Percentiles rank a stretch among this genome's conserved stretches.
Evolutionary conservation across 2,888 invertebrate genomes (phyloP).

Genomic region (Nemurella pictetii): DNA sequence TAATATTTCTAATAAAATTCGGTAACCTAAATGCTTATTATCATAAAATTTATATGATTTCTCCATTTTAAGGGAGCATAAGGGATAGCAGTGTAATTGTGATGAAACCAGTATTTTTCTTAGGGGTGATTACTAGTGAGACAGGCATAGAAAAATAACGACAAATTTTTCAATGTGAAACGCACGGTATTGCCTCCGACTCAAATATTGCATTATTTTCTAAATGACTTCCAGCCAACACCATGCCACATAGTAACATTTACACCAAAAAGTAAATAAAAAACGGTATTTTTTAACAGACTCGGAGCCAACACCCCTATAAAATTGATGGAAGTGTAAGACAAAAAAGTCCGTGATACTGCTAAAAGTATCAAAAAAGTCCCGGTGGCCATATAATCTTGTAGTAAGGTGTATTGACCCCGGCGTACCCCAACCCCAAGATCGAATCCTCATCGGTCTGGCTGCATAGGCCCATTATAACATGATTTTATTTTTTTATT

Average conservation of each 20-base stretch:
- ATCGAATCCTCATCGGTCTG: neutral
- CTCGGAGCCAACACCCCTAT: too few relatives aligned
- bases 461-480: neutral
- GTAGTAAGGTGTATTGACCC: conserved; percentile 3
- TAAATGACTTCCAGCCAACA: neutral
- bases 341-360: neutral
- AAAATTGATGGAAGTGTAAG: neutral
- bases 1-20: neutral
- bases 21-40: neutral
- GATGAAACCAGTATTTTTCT: too few relatives aligned
- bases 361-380: neutral
- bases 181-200: neutral
- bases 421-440: neutral
- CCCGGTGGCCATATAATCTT: neutral
- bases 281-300: too few relatives aligned
- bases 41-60: neutral
- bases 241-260: neutral
- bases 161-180: neutral
- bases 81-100: too few relatives aligned
- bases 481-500: conserved; percentile 16
- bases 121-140: neutral
- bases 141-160: neutral
- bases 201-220: neutral
- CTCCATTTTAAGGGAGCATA: neutral
- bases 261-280: neutral